Percentiles rank a stretch among this genome's conserved stretches.
Conservation (phyloP, 1,140 invertebrate genomes). For the Drosophila chauvacae region DNA sequence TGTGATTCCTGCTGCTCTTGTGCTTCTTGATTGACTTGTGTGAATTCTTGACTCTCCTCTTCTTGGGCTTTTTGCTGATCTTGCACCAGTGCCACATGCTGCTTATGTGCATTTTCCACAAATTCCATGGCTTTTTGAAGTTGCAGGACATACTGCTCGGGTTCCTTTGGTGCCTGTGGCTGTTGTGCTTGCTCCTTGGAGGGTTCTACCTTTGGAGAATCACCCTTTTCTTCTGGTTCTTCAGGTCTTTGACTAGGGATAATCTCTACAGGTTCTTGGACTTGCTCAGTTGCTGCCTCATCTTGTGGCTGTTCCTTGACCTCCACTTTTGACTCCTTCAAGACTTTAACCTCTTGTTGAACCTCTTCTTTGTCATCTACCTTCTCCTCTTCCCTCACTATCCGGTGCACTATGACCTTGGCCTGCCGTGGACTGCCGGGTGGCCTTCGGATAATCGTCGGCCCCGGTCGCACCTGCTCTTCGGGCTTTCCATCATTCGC, state of each 20-base stretch:
- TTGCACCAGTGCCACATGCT: constrained; percentile 15
- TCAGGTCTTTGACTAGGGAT: background rate
- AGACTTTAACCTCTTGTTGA: background rate
- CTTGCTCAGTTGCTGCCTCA: background rate
- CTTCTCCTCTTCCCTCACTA: constrained; percentile 49
- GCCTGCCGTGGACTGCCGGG: constrained; percentile 66
- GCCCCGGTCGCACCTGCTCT: constrained; percentile 19
- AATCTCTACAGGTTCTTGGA: background rate
- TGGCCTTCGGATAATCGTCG: constrained; percentile 27
- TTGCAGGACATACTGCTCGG: constrained; percentile 12
- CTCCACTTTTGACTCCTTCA: background rate
- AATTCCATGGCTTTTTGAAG: constrained; percentile 26
- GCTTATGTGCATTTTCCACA: constrained; percentile 26
- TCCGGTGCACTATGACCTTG: constrained; percentile 79
- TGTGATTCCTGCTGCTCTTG: background rate
- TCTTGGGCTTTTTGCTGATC: background rate
- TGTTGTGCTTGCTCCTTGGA: background rate
- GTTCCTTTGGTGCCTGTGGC: constrained; percentile 4
- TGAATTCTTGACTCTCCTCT: background rate
- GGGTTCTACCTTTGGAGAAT: background rate
- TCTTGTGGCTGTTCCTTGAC: background rate
- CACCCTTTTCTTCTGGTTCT: background rate
- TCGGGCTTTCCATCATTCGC: constrained; percentile 17
- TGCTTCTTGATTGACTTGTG: constrained; percentile 1
- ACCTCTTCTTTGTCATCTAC: background rate